These are phyloP conservation scores for Protula sp. DNA, from an alignment of 2,888 invertebrate genomes.

Conservation along the genomic window DNA sequence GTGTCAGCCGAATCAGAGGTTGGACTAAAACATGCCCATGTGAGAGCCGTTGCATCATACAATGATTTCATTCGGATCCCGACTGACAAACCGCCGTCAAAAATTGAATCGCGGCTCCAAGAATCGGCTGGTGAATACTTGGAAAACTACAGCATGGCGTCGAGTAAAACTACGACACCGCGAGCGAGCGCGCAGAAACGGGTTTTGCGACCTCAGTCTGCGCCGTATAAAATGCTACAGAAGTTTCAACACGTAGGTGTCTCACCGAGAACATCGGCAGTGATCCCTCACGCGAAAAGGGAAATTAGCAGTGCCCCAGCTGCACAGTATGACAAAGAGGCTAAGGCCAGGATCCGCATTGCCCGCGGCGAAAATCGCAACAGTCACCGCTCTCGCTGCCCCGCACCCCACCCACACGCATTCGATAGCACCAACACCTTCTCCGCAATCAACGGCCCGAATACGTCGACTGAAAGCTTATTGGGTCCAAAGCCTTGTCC, in stretches of 20 bases:
- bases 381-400: not conserved
- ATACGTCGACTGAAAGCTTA: constrained; percentile 33
- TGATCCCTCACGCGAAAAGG: not conserved
- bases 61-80: not conserved
- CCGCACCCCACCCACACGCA: not conserved
- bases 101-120: not conserved
- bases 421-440: not conserved
- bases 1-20: no score
- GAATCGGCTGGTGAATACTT: not conserved
- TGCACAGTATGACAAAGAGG: no score
- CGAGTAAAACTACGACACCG: no score
- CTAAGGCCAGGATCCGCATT: no score
- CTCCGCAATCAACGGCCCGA: constrained; percentile 27
- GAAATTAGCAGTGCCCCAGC: not conserved
- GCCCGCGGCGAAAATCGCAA: no score
- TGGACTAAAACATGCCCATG: no score
- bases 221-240: not conserved
- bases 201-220: not conserved
- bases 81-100: not conserved
- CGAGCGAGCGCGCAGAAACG: not conserved
- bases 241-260: not conserved
- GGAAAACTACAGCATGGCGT: not conserved
- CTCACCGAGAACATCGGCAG: no score
- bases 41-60: not conserved
- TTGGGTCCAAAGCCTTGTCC: constrained; percentile 24